Evolutionary conservation across 2,113 vertebrate species (phyloP).

Genomic region (Hystrix brachyura): DNA sequence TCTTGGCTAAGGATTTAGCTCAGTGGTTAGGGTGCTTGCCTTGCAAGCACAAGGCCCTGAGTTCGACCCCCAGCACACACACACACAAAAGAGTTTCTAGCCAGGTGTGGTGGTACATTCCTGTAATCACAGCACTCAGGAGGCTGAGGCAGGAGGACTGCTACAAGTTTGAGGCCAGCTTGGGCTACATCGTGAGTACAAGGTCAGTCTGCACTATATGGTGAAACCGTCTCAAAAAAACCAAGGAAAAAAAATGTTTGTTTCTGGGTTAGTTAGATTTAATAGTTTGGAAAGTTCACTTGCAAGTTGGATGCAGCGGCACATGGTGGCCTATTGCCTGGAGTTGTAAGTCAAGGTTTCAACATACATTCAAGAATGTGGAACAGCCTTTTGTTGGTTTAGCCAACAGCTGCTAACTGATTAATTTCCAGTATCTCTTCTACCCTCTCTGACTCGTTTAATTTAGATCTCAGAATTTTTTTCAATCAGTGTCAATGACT

Average conservation of each 20-base stretch:
- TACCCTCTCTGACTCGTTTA: background rate
- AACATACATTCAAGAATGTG: background rate
- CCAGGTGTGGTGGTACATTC: background rate
- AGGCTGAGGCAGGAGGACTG: background rate
- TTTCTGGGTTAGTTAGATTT: background rate
- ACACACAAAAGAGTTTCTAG: background rate
- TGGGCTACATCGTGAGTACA: background rate
- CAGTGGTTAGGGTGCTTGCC: too few relatives aligned
- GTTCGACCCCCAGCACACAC: too few relatives aligned
- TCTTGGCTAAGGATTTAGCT: too few relatives aligned
- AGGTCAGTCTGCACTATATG: background rate
- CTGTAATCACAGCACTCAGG: background rate
- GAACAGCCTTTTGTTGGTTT: background rate
- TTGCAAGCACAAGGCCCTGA: too few relatives aligned
- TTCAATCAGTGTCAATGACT: background rate
- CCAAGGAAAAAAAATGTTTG: background rate
- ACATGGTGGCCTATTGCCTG: background rate
- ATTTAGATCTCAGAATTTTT: background rate
- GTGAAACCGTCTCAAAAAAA: background rate
- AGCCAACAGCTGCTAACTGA: background rate
- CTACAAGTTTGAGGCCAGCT: too few relatives aligned
- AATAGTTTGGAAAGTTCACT: background rate
- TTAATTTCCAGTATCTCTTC: background rate
- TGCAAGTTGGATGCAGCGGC: background rate
- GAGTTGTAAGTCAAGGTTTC: background rate